Evolutionary conservation across 2,888 invertebrate species (phyloP).

Genomic region (Pheosia tremula): DNA sequence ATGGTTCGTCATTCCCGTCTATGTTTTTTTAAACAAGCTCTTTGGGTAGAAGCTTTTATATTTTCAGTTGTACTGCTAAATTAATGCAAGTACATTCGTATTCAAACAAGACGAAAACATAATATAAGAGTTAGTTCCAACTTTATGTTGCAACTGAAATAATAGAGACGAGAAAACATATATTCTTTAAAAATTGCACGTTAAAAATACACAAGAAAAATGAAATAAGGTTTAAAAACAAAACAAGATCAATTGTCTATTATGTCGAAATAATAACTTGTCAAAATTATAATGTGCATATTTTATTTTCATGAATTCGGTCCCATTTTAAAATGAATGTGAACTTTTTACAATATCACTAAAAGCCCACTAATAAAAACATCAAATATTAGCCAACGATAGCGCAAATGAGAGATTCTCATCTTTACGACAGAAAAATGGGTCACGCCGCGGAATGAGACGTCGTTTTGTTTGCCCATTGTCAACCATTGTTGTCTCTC

Average conservation of each 20-base stretch:
- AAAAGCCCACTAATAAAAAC: conserved; percentile 47
- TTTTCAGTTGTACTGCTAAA: background rate
- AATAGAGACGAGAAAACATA: background rate
- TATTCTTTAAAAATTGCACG: too few relatives aligned
- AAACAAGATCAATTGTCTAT: too few relatives aligned
- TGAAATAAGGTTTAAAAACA: too few relatives aligned
- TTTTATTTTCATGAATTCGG: too few relatives aligned
- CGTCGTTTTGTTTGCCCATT: conserved; percentile 69
- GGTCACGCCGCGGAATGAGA: conserved; percentile 64
- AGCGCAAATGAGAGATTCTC: conserved; percentile 61
- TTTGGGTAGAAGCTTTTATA: background rate
- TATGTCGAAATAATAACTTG: too few relatives aligned
- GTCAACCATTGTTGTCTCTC: conserved; percentile 63
- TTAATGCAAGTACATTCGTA: background rate
- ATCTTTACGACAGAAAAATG: conserved; percentile 70
- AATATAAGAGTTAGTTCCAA: background rate
- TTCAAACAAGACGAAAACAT: background rate
- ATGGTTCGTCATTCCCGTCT: too few relatives aligned
- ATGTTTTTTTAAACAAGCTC: background rate
- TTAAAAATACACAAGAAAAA: too few relatives aligned
- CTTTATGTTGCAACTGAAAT: background rate
- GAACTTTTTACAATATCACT: background rate
- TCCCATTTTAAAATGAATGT: background rate
- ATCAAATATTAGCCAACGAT: conserved; percentile 73
- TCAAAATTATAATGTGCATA: too few relatives aligned